These are phyloP conservation scores for Xiphophorus birchmanni DNA, from an alignment of 2,797 vertebrate genomes.

Conservation along the genomic window DNA sequence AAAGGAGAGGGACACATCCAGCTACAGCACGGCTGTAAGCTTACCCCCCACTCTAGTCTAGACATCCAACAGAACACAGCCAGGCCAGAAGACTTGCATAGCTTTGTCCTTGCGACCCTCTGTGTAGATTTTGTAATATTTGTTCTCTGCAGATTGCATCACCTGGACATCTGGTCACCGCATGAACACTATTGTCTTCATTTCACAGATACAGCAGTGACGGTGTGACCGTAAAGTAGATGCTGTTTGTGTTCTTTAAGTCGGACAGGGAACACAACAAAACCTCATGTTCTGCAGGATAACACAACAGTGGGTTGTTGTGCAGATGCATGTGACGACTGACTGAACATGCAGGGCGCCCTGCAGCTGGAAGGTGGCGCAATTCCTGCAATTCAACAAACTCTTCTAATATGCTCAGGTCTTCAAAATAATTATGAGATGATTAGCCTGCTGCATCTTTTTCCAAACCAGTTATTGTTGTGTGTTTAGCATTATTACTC, in stretches of 20 bases:
- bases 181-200: conserved; percentile 59
- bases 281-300: conserved; percentile 41
- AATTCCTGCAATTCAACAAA: background rate
- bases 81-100: conserved; percentile 16
- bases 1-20: conserved; percentile 72
- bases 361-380: conserved; percentile 49
- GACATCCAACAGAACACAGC: conserved; percentile 51
- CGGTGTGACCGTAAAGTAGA: conserved; percentile 36
- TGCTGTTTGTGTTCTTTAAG: conserved; percentile 78
- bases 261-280: conserved; percentile 72
- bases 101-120: background rate
- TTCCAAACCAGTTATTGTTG: background rate
- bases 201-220: conserved; percentile 48
- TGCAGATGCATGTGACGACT: conserved; percentile 54
- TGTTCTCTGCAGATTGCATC: conserved; percentile 35
- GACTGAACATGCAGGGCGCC: conserved; percentile 27
- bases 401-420: no score
- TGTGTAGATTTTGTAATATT: conserved; percentile 60
- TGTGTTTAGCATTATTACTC: background rate
- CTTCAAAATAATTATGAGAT: background rate
- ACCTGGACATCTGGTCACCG: conserved; percentile 74
- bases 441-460: background rate
- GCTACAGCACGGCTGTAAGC: conserved; percentile 70
- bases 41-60: conserved; percentile 67
- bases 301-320: conserved; percentile 45